Percentiles rank a stretch among this genome's conserved stretches.
Conservation (phyloP, 53 echinoderm and acorn worm species). For the Astropecten irregularis region DNA sequence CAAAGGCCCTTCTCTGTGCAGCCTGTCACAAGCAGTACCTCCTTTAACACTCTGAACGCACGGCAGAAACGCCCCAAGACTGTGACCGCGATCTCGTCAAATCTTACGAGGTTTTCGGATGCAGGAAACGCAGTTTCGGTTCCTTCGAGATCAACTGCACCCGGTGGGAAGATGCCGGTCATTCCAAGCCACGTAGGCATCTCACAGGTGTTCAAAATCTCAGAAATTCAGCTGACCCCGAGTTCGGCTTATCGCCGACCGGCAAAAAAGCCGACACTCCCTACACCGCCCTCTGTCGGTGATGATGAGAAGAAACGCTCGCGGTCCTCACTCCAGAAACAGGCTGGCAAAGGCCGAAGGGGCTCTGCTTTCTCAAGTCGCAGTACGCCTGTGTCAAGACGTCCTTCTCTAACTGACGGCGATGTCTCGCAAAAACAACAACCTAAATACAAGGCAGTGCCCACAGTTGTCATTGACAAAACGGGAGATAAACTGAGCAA, state of each 20-base stretch:
- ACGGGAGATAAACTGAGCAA: no score
- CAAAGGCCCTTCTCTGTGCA: conserved; percentile 20
- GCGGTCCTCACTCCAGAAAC: not conserved
- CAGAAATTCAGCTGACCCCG: conserved; percentile 21
- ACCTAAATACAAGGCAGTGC: not conserved
- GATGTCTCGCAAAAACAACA: not conserved
- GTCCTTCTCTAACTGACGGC: not conserved
- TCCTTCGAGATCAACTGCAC: not conserved
- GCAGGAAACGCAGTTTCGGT: not conserved
- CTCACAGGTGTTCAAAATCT: conserved; percentile 23
- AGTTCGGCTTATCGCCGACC: conserved; percentile 41
- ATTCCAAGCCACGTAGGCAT: not conserved
- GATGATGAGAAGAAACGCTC: conserved; percentile 5
- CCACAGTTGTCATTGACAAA: conserved; percentile 7
- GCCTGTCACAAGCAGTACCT: not conserved
- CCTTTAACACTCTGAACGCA: not conserved
- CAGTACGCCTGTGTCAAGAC: not conserved
- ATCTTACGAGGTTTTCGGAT: not conserved
- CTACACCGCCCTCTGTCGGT: not conserved
- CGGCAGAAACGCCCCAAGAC: conserved; percentile 12
- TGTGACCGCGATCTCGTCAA: conserved; percentile 9
- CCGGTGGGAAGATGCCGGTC: not conserved
- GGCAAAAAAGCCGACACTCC: not conserved
- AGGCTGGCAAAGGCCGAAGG: not conserved
- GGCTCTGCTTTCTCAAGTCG: not conserved